Evolutionary conservation across 1,140 invertebrate genomes (phyloP).

Genomic region (Cyclargus thomasi): DNA sequence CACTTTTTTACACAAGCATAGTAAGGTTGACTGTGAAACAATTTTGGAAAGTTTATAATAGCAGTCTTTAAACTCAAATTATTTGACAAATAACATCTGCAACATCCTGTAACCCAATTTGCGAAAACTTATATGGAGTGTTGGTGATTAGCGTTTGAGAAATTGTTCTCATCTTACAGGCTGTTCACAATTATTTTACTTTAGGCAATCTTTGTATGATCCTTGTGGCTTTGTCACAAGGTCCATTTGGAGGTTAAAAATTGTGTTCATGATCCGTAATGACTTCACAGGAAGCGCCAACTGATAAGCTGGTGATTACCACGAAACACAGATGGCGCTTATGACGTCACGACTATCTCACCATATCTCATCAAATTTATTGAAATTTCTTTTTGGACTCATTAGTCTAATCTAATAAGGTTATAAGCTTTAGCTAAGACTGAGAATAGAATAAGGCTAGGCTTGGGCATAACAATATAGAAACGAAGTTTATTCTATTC

Average conservation of each 20-base stretch:
- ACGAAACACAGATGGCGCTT: neutral
- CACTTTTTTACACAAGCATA: neutral
- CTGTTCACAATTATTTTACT: too few species aligned
- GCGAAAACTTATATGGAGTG: neutral
- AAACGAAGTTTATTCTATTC: too few species aligned
- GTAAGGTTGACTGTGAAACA: neutral
- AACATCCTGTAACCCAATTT: neutral
- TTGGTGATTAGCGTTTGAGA: neutral
- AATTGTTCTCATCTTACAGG: neutral
- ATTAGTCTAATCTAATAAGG: too few species aligned
- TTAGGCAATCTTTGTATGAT: too few species aligned
- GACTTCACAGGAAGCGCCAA: neutral
- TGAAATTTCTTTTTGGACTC: too few species aligned
- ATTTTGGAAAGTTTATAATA: too few species aligned
- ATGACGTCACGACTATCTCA: neutral
- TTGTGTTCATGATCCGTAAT: neutral
- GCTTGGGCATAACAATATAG: too few species aligned
- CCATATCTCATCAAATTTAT: neutral
- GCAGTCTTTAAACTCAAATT: too few species aligned
- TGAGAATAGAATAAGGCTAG: too few species aligned
- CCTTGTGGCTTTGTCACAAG: too few species aligned
- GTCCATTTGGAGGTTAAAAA: too few species aligned
- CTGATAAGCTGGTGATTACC: neutral
- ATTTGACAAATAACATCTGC: neutral
- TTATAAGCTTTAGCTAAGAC: too few species aligned